These are phyloP conservation scores for Petrosia ficiformis DNA, from an alignment of 37 sponge, comb jelly and placozoan species.

Conservation along the genomic window DNA sequence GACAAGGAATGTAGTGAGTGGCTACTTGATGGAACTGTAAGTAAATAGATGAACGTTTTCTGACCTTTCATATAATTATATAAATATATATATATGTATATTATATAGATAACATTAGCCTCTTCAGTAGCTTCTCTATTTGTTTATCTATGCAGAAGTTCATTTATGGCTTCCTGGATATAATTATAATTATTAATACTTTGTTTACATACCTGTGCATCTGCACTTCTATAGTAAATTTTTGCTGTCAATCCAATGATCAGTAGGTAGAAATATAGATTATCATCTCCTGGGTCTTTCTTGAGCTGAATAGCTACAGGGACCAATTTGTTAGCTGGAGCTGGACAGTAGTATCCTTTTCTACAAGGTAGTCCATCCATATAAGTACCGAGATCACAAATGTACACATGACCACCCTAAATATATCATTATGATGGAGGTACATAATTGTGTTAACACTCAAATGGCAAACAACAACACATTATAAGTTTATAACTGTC, in stretches of 20 bases:
- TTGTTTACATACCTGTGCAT: constrained; percentile 55
- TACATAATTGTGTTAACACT: too few species aligned
- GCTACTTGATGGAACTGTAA: constrained; percentile 48
- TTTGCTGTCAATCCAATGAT: constrained; percentile 67
- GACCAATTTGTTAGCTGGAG: constrained; percentile 25
- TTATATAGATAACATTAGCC: too few species aligned
- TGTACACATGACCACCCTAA: constrained; percentile 70
- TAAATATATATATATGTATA: too few species aligned
- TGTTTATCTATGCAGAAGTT: too few species aligned
- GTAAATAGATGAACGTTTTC: neutral
- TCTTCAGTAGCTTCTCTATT: too few species aligned
- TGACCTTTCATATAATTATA: too few species aligned
- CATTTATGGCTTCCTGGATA: too few species aligned
- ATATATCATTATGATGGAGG: too few species aligned
- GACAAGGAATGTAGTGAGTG: constrained; percentile 59
- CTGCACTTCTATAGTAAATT: constrained; percentile 52
- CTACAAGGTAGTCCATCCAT: constrained; percentile 35
- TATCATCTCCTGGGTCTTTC: constrained; percentile 30
- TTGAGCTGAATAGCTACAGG: constrained; percentile 82
- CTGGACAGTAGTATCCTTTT: constrained; percentile 34
- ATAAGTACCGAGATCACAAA: constrained; percentile 42
- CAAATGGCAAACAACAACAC: neutral
- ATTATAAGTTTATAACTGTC: too few species aligned
- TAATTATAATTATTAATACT: too few species aligned
- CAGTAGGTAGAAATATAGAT: constrained; percentile 69